Evolutionary conservation across 92 coral and sea anemone species (phyloP), one percentile per base, ranked within the genome.

Genomic region (Metridium senile): DNA sequence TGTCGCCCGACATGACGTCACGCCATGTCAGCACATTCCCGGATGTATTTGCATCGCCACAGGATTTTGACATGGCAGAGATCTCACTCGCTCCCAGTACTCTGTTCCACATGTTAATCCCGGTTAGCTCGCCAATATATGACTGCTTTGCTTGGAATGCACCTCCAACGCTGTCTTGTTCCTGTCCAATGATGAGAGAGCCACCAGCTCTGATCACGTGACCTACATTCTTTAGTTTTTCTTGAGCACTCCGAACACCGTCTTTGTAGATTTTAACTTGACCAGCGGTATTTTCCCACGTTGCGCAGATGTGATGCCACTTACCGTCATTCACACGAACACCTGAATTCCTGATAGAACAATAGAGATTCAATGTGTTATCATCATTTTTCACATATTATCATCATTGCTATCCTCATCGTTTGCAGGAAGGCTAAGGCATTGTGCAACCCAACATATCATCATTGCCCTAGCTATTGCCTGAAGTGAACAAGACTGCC

Each of bases 231-330:
- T 59, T 71, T 7, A 28, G 22, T 9, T 69, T 66, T 7, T 83
- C 88, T 25, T 27, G 25, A 0, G 39, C 39, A 2, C 30, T 39
- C 9, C 29, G 64, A 58, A 33, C 62, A 20, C 87, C 87, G 31
- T 83, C 87, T 39, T 83, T 83, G 71, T 83, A 83, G 0, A 76
- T 9, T 0, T 26, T 62, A 82, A 76, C 64, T 2, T 72, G 71
- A 17, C 88, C 88, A 11, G 54, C 84, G 25, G 58, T 71, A 46
- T 73, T 71, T 16, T 62, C 66, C 88, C 88, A n/a, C n/a, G 88
- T 70, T 39, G 26, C 34, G 47, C 88, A 84, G 33, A 84, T 71
- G 58, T 84, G 88, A 64, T 84, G 88, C 88, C 88, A 84, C 25
- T 52, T 26, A 17, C 84, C 84, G 67, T 84, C 88, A 28, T 65